Percentiles rank a stretch among this genome's conserved stretches.
These are phyloP conservation scores for Notamacropus eugenii DNA, from an alignment of 2,797 vertebrate genomes.

Conservation along the genomic window DNA sequence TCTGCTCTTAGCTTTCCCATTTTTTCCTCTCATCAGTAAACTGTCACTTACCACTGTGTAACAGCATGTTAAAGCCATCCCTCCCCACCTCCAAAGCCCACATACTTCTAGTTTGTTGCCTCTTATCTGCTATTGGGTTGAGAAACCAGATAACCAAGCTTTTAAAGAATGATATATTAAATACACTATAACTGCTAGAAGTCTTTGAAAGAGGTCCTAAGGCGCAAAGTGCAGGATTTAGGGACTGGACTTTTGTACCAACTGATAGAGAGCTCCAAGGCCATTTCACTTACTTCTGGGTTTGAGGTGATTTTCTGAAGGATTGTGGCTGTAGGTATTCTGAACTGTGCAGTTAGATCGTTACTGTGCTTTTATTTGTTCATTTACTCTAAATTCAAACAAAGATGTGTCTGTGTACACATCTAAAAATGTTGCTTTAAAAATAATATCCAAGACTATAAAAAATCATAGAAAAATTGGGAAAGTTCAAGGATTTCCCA, in stretches of 20 bases:
- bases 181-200: background rate
- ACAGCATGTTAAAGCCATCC: constrained; percentile 3
- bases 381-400: background rate
- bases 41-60: background rate
- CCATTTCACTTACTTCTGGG: background rate
- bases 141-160: background rate
- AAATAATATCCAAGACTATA: background rate
- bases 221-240: background rate
- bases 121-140: background rate
- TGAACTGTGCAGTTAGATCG: background rate
- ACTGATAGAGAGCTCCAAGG: background rate
- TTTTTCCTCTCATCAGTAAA: constrained; percentile 4
- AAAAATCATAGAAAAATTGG: background rate
- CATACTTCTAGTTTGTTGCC: background rate
- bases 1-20: background rate
- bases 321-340: background rate
- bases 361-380: background rate
- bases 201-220: background rate
- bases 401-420: background rate
- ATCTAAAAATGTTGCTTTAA: background rate
- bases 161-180: background rate
- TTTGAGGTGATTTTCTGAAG: background rate
- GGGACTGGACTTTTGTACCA: background rate
- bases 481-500: background rate
- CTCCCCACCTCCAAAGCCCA: background rate